Evolutionary conservation across 2,888 invertebrate species (phyloP), one percentile per base, ranked within the genome.

Genomic region (Auanema sp.): DNA sequence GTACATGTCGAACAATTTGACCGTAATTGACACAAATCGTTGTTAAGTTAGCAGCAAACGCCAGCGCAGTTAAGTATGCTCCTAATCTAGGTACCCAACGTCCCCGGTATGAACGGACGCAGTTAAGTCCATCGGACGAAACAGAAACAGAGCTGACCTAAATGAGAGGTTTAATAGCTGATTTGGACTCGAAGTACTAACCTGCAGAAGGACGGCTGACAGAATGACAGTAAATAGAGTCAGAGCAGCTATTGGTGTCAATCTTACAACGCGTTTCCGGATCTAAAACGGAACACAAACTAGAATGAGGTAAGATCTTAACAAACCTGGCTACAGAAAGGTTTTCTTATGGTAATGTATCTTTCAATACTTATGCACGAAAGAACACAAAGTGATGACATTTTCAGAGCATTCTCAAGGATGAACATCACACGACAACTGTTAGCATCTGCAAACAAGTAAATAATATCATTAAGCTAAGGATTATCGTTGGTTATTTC

Each of bases 311-410:
- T n/a, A 6, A 21, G 25, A 25, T 4, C 11, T n/a, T n/a, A 8
- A 53, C 5, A 1, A 54, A 79, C 80, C 69, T 70, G 70, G 58
- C 69, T 77, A 56, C 74, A 78, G 64, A 81, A 81, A 18, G 81
- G 81, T 63, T 81, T 81, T 43, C 79, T 68, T 33, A 81, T 82
- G 12, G 81, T 80, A 43, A 81, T 77, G 66, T 77, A 77, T 55
- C 81, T 51, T 64, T 81, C 81, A 54, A 82, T 70, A 41, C 75
- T 75, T 50, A 81, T 81, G 64, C 81, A 82, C 4, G 80, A 74
- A 6, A 81, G 69, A 24, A 80, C 79, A 8, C 78, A 79, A 8
- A 81, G 60, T 23, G 81, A 81, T 41, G 74, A 71, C 47, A 81
- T 66, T 65, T 80, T 81, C 51, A 79, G 73, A 11, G 78, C 62